Base-by-base conservation (phyloP, 2,113 vertebrate species). In the Smithornis capensis region DNA sequence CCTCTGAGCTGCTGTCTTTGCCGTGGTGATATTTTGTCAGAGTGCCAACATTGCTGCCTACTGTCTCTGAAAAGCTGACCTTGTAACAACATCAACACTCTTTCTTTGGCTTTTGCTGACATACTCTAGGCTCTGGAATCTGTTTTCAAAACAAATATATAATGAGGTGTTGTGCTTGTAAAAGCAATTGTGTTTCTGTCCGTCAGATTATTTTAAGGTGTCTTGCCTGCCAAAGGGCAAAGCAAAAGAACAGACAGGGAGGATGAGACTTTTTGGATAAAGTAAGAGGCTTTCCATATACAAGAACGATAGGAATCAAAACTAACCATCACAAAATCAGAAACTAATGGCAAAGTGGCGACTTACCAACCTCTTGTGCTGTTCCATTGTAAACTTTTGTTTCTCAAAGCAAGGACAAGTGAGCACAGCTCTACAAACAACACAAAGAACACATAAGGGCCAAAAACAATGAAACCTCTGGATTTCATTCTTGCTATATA, bases 121-220 rank as follows among this genome's bases (percentile, higher is more conserved):
- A 97, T 83, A 62, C 86, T 96, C 74, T 83, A 82, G 92, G 97
- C 94, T 97, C 81, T 97, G 94, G 89, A 98, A 97, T 63, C 84
- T 95, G 91, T 97, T 97, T 97, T 97, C 89, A 97, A 98, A 98
- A 97, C 96, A 97, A 95, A 96, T 96, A 67, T n/a, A 88, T 95
- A 97, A 96, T 94, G 86, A 96, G 96, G 93, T 86, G 93, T 89
- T 97, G 94, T 96, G 89, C 83, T 95, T 96, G 94, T 97, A 95
- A 97, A 97, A 96, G 96, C 97, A 90, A 92, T 89, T 96, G 88
- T 96, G 93, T 96, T 96, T 95, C 79, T 42, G 24, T 93, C 92
- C 38, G 0, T 94, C 93, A 83, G 83, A 96, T 97, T 96, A 92
- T 96, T 96, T 92, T 76, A 94, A 90, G 73, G 81, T 79, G 62